Conservation (phyloP, 2,888 invertebrate species). For the Standfussiana lucernea region DNA sequence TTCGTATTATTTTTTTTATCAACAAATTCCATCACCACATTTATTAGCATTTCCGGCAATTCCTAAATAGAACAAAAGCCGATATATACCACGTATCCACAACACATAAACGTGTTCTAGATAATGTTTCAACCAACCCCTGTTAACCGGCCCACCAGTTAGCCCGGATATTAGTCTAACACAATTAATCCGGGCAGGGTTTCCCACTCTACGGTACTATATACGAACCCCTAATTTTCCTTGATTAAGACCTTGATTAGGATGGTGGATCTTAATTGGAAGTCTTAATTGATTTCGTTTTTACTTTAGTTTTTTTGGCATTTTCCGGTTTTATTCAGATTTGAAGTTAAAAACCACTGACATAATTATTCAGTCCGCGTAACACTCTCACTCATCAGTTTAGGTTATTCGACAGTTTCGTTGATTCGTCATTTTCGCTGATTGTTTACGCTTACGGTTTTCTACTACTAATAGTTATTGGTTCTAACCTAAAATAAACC, state of each 20-base stretch:
- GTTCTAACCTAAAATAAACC: neutral
- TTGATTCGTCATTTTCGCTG: no score
- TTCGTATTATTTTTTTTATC: neutral
- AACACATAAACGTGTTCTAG: constrained; percentile 33
- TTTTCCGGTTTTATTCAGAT: neutral
- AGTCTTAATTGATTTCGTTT: constrained; percentile 26
- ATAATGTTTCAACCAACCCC: constrained; percentile 51
- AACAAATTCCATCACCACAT: neutral
- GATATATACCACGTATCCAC: constrained; percentile 9
- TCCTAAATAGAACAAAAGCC: neutral
- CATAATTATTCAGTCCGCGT: no score
- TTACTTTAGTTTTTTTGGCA: neutral
- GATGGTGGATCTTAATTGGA: constrained; percentile 41
- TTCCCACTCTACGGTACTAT: constrained; percentile 49
- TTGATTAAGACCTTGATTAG: constrained; percentile 59
- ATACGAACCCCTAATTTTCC: constrained; percentile 55
- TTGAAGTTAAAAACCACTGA: neutral
- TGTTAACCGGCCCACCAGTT: constrained; percentile 62
- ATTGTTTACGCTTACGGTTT: no score
- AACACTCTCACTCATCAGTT: no score
- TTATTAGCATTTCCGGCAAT: neutral
- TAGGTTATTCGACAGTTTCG: no score
- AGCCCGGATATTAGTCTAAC: constrained; percentile 70
- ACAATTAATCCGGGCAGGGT: constrained; percentile 67
- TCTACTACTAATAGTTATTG: no score